phyloP scores from a whole-genome alignment of 2,113 vertebrate species.

The Ornithorhynchus anatinus region DNA sequence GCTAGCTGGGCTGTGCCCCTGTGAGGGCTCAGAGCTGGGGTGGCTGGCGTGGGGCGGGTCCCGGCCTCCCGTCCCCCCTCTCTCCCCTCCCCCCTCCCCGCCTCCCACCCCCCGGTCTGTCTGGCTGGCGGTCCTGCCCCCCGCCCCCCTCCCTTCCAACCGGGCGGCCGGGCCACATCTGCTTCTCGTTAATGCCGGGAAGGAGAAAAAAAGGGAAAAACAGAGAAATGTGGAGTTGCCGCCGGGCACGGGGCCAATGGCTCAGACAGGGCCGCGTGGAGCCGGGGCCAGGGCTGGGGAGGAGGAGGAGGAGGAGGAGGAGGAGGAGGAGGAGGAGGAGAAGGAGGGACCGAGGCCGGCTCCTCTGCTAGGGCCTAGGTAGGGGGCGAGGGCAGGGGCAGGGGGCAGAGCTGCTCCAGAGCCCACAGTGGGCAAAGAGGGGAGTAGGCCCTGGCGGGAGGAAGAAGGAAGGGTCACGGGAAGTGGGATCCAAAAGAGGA shows the following conservation, averaged over 20 bases:
- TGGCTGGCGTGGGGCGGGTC: constrained; percentile 40
- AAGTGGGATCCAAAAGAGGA: neutral
- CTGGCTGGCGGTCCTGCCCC: constrained; percentile 40
- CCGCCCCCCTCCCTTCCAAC: constrained; percentile 48
- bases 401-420: constrained; percentile 6
- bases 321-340: constrained; percentile 37
- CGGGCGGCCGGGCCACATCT: constrained; percentile 60
- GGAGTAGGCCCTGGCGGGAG: neutral
- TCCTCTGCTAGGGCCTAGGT: neutral
- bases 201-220: constrained; percentile 49
- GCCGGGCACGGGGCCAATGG: constrained; percentile 51
- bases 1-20: constrained; percentile 55
- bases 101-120: constrained; percentile 43
- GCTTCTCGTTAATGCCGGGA: constrained; percentile 71
- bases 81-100: constrained; percentile 11
- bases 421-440: neutral
- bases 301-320: too few relatives aligned
- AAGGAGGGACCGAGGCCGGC: constrained; percentile 24
- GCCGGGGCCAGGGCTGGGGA: constrained; percentile 32
- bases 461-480: neutral
- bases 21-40: constrained; percentile 45
- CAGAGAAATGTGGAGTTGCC: constrained; percentile 62
- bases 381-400: neutral
- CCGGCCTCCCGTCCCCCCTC: constrained; percentile 19
- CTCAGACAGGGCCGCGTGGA: constrained; percentile 54